A percentile compares a stretch with the other conserved stretches of the same genome.
phyloP scores from a whole-genome alignment of 2,113 vertebrate genomes.

The Myiagra hebetior region DNA sequence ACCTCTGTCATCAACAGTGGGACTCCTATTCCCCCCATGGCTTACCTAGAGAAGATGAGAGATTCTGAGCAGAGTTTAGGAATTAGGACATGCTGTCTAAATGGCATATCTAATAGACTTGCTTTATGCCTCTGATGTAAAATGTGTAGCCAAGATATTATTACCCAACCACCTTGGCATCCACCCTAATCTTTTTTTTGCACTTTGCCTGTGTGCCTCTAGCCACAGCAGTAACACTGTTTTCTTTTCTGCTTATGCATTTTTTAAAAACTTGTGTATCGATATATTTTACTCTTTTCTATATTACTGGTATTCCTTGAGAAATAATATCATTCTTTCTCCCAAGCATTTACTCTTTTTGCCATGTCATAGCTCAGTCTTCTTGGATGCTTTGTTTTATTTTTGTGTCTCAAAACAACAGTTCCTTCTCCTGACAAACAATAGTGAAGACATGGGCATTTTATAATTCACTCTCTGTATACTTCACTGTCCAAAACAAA shows the following conservation, averaged over 20 bases:
- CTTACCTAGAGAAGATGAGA: not conserved
- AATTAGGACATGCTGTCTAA: not conserved
- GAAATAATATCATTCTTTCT: not conserved
- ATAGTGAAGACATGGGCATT: not conserved
- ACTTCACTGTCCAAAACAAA: constrained; percentile 9
- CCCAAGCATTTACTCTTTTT: not conserved
- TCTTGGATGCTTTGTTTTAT: not conserved
- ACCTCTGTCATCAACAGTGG: not conserved
- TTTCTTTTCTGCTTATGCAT: not conserved
- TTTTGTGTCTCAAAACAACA: not conserved
- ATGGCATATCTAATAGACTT: not conserved
- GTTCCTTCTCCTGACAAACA: not conserved
- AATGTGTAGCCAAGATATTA: not conserved
- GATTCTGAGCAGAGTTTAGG: not conserved
- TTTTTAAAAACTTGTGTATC: not conserved
- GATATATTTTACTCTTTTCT: not conserved
- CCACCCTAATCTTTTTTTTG: not conserved
- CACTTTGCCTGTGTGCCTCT: not conserved
- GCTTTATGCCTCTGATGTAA: not conserved
- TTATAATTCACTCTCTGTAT: constrained; percentile 8
- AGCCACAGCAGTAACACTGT: not conserved
- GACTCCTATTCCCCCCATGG: not conserved
- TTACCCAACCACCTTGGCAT: not conserved
- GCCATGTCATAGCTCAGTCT: not conserved
- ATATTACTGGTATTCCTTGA: not conserved